A percentile compares a stretch with the other conserved stretches of the same genome.
phyloP scores from a whole-genome alignment of 30 jellyfish, hydroid and myxozoan genomes.

The Chrysaora quinquecirrha region DNA sequence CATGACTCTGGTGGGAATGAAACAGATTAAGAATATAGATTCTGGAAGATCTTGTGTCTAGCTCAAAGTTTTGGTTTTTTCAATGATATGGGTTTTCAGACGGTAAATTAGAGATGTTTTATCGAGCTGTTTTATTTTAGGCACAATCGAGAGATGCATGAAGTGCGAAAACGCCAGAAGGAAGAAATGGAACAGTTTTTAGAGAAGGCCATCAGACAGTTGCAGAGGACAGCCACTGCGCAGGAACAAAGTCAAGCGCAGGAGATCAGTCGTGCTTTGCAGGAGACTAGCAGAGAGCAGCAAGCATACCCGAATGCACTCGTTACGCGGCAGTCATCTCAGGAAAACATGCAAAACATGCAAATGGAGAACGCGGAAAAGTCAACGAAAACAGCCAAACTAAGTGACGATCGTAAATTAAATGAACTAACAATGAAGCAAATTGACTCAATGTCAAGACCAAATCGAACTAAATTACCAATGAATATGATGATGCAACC shows the following conservation, averaged over 20 bases:
- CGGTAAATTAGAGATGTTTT: too few relatives aligned
- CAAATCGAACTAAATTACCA: slow-evolving; percentile 42
- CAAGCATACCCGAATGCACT: slow-evolving; percentile 16
- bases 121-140: too few relatives aligned
- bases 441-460: slow-evolving; percentile 77
- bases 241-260: slow-evolving; percentile 27
- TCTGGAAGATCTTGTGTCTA: too few relatives aligned
- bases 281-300: background rate
- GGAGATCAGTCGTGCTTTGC: slow-evolving; percentile 1
- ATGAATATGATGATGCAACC: slow-evolving; percentile 42
- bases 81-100: too few relatives aligned
- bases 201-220: slow-evolving; percentile 49
- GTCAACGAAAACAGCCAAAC: slow-evolving; percentile 25
- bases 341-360: background rate
- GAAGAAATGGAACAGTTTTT: slow-evolving; percentile 70
- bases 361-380: slow-evolving; percentile 50
- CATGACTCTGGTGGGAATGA: too few relatives aligned
- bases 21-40: too few relatives aligned
- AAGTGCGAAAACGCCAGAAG: slow-evolving; percentile 68
- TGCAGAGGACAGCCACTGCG: slow-evolving; percentile 33
- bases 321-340: slow-evolving; percentile 16
- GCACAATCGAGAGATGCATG: slow-evolving; percentile 79
- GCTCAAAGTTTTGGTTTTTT: too few relatives aligned
- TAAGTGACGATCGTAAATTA: slow-evolving; percentile 41
- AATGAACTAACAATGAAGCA: slow-evolving; percentile 78